Base-by-base conservation (phyloP, 2,888 invertebrate genomes). In the Phortica magna region DNA sequence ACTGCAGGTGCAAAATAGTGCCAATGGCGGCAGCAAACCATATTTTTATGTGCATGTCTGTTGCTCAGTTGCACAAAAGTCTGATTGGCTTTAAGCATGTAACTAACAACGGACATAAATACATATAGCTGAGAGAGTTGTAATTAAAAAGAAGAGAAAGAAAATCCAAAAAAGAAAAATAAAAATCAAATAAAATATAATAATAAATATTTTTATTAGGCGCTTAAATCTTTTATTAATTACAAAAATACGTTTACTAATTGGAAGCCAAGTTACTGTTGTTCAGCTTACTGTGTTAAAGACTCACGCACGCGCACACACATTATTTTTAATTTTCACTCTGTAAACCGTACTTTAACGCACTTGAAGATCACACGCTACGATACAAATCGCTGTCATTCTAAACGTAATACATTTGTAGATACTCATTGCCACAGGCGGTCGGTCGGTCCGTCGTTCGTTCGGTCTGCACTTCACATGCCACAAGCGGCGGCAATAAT, bases 391-490 rank as follows among this genome's bases (percentile, higher is more conserved):
- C 48, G 5, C 48, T 48, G 48, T 9, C 48, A 48, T 61, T 61
- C 22, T 31, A 68, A 17, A 68, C n/a, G 68, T 43, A 68, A 43
- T 68, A 68, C 68, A 22, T 22, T 19, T 22, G 22, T 17, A 61
- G 61, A 7, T 7, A 1, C 9, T 61, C 61, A 4, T 12, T 61
- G 61, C 61, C 61, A 22, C 19, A 61, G 61, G 61, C n/a, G 61
- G 61, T 61, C 61, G 31, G 31, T 31, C 31, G 31, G 31, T 31
- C 31, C 3, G 31, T 31, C 5, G 31, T 4, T 31, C 31, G 31
- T 31, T 61, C 61, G 14, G 48, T 48, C 7, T 48, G 48, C 48
- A 42, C 41, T 41, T 41, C n/a, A n/a, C 42, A 71, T n/a, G 70
- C 55, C 31, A 39, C 39, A 53, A 71, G 31, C n/a, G 42, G 39